Base-by-base conservation (phyloP, 2,888 invertebrate species). In the Tetanocera ferruginea region DNA sequence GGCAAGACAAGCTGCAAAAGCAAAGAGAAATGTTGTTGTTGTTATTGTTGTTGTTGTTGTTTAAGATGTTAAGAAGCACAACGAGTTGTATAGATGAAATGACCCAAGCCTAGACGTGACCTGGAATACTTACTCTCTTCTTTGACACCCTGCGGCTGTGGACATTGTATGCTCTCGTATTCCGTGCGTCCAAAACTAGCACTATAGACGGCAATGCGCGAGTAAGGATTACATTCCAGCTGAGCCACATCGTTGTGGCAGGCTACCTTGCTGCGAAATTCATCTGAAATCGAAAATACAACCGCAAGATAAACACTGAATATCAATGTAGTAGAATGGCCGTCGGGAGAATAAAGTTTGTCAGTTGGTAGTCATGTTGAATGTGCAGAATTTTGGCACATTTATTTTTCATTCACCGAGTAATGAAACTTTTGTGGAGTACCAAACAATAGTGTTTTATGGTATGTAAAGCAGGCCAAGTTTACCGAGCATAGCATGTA, bases 121-220 rank as follows among this genome's bases (percentile, higher is more conserved):
- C 37, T 34, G 17, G 23, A 14, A 66, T 79, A 93, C 95, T 94
- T 90, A 96, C 96, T 96, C 91, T 96, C 96, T 89, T 96, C 96
- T 81, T 94, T 94, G 86, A 96, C 95, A 73, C 96, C 96, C 86
- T 94, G 93, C 0, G 95, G 95, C 88, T 97, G 96, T 0, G 96
- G 95, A 88, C 96, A 97, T 87, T 96, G 96, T 84, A 96, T 93
- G 84, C 95, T 96, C 89, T 97, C 96, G 87, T 95, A 95, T 88
- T 95, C 95, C 0, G 96, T 96, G 81, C 97, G 93, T n/a, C 98
- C 98, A 89, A 96, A 98, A 90, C 95, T 95, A 66, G 98, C 97
- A 67, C 97, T 97, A 91, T 96, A 97, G 85, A 98, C 94, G 70
- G 97, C 97, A 64, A 98, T 94, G 85, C 97, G 93, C 5, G 95